phyloP scores from a whole-genome alignment of 2,797 vertebrate species.

The Fundulus diaphanus region DNA sequence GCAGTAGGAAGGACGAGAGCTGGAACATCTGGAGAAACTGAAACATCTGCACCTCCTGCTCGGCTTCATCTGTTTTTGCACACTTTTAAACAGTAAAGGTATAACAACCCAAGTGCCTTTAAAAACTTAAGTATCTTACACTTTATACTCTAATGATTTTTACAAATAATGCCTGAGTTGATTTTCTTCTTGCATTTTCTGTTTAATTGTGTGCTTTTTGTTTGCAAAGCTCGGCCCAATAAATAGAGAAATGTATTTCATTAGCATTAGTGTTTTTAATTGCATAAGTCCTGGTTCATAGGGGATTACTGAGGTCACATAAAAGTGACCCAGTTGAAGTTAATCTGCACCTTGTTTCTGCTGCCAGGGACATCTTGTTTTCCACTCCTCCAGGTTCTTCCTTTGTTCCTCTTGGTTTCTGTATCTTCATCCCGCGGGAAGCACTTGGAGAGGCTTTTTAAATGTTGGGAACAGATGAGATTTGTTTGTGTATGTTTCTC shows the following conservation, averaged over 20 bases:
- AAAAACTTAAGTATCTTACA: conserved; percentile 55
- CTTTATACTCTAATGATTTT: conserved; percentile 44
- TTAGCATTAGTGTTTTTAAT: conserved; percentile 14
- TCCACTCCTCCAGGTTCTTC: conserved; percentile 21
- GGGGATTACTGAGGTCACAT: conserved; percentile 11
- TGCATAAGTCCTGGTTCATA: conserved; percentile 18
- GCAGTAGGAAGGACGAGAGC: conserved; percentile 77
- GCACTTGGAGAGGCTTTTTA: conserved; percentile 69
- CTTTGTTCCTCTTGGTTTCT: conserved; percentile 33
- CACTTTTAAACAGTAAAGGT: conserved; percentile 47
- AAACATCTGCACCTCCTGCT: conserved; percentile 52
- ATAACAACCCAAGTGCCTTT: conserved; percentile 71
- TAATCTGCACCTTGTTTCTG: conserved; percentile 30
- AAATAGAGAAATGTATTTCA: conserved; percentile 30
- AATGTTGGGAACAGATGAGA: conserved; percentile 60
- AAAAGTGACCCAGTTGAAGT: conserved; percentile 32
- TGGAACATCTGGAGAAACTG: conserved; percentile 20
- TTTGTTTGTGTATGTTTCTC: conserved; percentile 48
- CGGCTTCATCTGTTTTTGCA: conserved; percentile 61
- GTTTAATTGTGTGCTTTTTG: conserved; percentile 34
- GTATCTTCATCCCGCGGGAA: conserved; percentile 44
- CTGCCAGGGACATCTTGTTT: conserved; percentile 35
- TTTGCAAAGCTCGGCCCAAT: conserved; percentile 33
- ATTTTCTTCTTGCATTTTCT: conserved; percentile 39
- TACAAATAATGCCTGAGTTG: conserved; percentile 30